Conservation (phyloP, 2,113 vertebrate genomes). For the Mohoua ochrocephala region DNA sequence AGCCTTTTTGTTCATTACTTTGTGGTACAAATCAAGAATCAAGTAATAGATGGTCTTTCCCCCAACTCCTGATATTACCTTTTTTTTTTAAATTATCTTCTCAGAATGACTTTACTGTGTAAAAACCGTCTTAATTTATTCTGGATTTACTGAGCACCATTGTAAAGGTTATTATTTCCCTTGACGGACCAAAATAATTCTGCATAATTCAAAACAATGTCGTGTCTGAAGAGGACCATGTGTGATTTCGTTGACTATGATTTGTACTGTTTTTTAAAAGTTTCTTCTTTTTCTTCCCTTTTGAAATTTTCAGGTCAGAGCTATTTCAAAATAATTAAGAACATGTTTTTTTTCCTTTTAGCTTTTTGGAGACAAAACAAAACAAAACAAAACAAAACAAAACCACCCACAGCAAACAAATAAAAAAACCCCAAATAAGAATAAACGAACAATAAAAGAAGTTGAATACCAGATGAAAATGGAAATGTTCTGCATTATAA, state of each 20-base stretch:
- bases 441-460: neutral
- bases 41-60: neutral
- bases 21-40: neutral
- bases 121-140: neutral
- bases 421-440: rapidly evolving
- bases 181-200: neutral
- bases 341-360: neutral
- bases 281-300: neutral
- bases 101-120: neutral
- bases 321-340: neutral
- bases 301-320: neutral
- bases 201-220: too few relatives aligned
- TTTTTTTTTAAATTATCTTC: neutral
- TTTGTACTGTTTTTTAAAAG: neutral
- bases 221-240: neutral
- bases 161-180: neutral
- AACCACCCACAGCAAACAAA: too few relatives aligned
- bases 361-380: neutral
- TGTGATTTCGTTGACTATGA: neutral
- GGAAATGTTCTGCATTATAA: neutral
- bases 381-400: neutral
- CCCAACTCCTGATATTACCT: neutral
- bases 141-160: neutral
- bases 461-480: neutral
- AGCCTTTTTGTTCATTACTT: neutral